Conservation (phyloP, 1,140 invertebrate genomes). For the Lepidurus packardi region DNA sequence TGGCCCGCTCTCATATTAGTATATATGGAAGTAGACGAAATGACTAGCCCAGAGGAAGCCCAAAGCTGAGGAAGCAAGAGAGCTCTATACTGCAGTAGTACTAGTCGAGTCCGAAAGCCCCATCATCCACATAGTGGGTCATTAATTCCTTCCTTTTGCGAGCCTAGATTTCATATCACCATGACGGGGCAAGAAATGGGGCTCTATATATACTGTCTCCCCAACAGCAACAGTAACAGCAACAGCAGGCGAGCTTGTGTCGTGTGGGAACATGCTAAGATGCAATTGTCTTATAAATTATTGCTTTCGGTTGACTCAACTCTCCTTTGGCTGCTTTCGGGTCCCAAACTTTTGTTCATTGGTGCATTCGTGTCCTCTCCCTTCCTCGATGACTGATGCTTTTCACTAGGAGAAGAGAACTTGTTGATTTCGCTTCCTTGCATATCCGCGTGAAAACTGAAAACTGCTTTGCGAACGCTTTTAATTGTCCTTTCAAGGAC, state of each 20-base stretch:
- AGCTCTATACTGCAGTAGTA: background rate
- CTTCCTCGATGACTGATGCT: background rate
- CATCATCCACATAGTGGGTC: slow-evolving; percentile 11
- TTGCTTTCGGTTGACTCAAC: slow-evolving; percentile 18
- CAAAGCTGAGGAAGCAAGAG: background rate
- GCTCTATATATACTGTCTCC: background rate
- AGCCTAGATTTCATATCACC: slow-evolving; percentile 19
- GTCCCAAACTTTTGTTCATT: background rate
- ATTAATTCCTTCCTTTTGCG: slow-evolving; percentile 22
- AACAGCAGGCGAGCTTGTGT: slow-evolving; percentile 17
- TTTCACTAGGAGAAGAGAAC: background rate
- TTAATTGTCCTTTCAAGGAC: too few species aligned
- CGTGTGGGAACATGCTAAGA: slow-evolving; percentile 21
- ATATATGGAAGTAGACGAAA: slow-evolving; percentile 16
- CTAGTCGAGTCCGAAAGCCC: background rate
- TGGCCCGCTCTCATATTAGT: slow-evolving; percentile 11
- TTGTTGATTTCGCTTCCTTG: background rate
- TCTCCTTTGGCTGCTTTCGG: background rate
- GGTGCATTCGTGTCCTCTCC: background rate
- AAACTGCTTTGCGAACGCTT: too few species aligned
- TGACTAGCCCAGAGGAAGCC: background rate
- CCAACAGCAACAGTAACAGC: background rate
- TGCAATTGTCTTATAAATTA: slow-evolving; percentile 22
- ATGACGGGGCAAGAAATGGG: slow-evolving; percentile 20
- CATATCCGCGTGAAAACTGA: too few species aligned